A percentile compares a stretch with the other conserved stretches of the same genome.
These are phyloP conservation scores for Siderastrea siderea DNA, from an alignment of 92 coral and sea anemone species.

Conservation along the genomic window DNA sequence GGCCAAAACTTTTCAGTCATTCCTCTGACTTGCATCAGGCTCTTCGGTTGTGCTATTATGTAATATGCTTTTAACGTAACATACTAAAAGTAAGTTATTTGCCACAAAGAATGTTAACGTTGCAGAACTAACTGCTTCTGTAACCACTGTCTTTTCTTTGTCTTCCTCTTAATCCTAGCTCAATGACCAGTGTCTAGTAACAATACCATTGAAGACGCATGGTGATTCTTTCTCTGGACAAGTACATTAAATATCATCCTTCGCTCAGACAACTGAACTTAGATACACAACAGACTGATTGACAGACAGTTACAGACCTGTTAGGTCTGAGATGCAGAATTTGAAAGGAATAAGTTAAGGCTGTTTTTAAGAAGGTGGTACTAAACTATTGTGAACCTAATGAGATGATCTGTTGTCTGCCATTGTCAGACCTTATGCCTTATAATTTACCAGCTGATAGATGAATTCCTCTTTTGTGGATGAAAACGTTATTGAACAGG, in stretches of 20 bases:
- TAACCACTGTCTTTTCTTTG: slow-evolving; percentile 28
- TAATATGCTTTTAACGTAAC: neutral
- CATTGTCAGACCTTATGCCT: neutral
- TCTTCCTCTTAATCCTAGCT: slow-evolving; percentile 56
- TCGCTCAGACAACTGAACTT: neutral
- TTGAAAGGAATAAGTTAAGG: neutral
- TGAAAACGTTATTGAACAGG: too few relatives aligned
- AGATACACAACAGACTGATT: neutral
- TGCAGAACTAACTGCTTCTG: slow-evolving; percentile 20
- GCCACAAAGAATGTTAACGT: neutral
- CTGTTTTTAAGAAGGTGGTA: neutral
- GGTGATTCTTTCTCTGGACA: slow-evolving; percentile 42
- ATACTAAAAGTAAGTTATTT: neutral
- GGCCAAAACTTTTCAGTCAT: neutral
- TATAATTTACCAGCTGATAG: too few relatives aligned
- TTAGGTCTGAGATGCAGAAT: neutral
- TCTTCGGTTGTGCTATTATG: neutral
- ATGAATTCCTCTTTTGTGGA: too few relatives aligned
- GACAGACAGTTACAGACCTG: neutral
- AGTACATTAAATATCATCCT: neutral
- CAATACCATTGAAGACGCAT: slow-evolving; percentile 28
- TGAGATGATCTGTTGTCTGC: neutral
- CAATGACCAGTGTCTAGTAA: slow-evolving; percentile 30
- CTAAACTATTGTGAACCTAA: neutral
- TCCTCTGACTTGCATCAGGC: neutral